Evolutionary conservation across 2,797 vertebrate species (phyloP).

Genomic region (Odontamblyopus lacepedii): DNA sequence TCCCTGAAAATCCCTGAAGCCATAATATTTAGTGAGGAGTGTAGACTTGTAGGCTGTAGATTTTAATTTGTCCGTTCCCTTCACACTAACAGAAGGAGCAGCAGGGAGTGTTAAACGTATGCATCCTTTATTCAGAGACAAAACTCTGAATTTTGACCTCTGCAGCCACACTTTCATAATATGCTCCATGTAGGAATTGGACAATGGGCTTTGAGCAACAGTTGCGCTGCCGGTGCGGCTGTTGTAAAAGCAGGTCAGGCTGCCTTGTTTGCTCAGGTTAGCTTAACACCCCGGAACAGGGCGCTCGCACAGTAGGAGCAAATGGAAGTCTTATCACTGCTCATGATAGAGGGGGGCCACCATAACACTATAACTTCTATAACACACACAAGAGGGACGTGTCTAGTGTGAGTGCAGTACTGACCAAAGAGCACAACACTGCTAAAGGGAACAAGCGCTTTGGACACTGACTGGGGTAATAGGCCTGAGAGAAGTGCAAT

Average conservation of each 20-base stretch:
- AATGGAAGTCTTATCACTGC: conserved; percentile 70
- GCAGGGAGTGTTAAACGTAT: conserved; percentile 7
- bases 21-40: background rate
- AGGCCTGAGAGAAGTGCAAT: too few species aligned
- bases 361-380: conserved; percentile 62
- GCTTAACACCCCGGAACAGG: conserved; percentile 66
- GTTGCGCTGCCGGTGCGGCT: conserved; percentile 13
- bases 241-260: conserved; percentile 69
- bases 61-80: background rate
- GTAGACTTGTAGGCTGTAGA: background rate
- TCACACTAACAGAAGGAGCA: conserved; percentile 20
- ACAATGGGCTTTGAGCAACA: conserved; percentile 10
- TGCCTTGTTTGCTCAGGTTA: conserved; percentile 67
- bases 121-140: background rate
- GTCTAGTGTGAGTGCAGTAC: conserved; percentile 21
- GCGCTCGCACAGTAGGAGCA: conserved; percentile 70
- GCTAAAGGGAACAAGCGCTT: background rate
- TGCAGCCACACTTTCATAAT: conserved; percentile 2
- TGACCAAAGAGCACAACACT: conserved; percentile 34
- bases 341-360: conserved; percentile 50
- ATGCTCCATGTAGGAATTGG: conserved; percentile 1
- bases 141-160: conserved; percentile 23
- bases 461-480: too few species aligned
- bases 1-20: background rate
- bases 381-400: conserved; percentile 15